Percentiles rank a stretch among this genome's conserved stretches.
Evolutionary conservation across 2,888 invertebrate species (phyloP).

Genomic region (Drosophila barbarae): DNA sequence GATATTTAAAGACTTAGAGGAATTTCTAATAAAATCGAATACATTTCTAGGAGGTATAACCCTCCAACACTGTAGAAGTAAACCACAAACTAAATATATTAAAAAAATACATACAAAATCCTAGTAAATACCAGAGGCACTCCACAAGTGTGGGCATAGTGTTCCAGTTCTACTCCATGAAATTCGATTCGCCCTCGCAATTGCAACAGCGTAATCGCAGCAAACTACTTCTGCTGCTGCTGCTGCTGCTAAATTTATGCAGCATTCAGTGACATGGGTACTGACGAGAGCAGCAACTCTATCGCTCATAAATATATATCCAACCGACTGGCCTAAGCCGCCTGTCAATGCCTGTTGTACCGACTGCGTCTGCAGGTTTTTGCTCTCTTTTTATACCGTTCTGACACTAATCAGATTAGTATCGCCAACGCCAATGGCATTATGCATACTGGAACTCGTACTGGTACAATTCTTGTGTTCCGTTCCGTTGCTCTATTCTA

Average conservation of each 20-base stretch:
- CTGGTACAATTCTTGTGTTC: conserved; percentile 46
- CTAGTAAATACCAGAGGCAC: background rate
- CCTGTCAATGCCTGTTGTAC: conserved; percentile 53
- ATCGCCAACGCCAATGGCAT: conserved; percentile 71
- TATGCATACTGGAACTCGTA: conserved; percentile 26
- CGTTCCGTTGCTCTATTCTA: conserved; percentile 42
- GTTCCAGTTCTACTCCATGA: background rate
- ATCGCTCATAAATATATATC: conserved; percentile 52
- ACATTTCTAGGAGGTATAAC: no score
- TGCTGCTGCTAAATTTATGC: conserved; percentile 20
- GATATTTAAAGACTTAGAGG: background rate
- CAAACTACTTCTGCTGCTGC: conserved; percentile 17
- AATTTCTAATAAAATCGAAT: background rate
- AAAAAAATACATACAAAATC: background rate
- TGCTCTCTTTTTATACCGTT: conserved; percentile 45
- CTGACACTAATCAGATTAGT: conserved; percentile 80
- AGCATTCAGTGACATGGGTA: conserved; percentile 17
- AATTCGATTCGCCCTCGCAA: conserved; percentile 6
- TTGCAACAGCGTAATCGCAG: background rate
- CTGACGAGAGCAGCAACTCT: conserved; percentile 25
- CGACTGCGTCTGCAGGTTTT: conserved; percentile 51
- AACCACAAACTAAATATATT: no score
- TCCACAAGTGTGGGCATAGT: background rate
- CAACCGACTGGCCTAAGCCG: conserved; percentile 40
- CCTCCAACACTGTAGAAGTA: no score